phyloP scores from a whole-genome alignment of 1,140 invertebrate species.

The Heliconius nattereri region DNA sequence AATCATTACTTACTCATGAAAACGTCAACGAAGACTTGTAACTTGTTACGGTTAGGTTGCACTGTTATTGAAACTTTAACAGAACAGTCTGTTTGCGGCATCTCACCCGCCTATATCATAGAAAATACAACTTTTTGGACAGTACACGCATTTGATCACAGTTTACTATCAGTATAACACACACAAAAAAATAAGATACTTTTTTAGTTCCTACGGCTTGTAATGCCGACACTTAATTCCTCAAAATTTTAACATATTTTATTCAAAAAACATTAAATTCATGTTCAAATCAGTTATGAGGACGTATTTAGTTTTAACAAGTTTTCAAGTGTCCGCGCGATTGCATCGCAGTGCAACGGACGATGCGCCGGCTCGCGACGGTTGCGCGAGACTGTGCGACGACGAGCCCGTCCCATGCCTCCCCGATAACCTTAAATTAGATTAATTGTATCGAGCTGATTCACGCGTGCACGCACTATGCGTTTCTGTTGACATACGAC shows the following conservation, averaged over 20 bases:
- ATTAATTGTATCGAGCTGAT: conserved; percentile 80
- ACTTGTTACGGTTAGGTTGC: conserved; percentile 67
- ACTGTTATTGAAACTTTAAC: conserved; percentile 74
- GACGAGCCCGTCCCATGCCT: conserved; percentile 66
- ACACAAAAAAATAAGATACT: neutral
- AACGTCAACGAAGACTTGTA: conserved; percentile 76
- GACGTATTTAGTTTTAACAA: neutral
- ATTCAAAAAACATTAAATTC: neutral
- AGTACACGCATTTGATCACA: conserved; percentile 38
- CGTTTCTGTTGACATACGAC: conserved; percentile 70
- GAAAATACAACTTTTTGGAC: conserved; percentile 38
- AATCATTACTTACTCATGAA: conserved; percentile 72
- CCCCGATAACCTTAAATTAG: conserved; percentile 78
- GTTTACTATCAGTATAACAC: neutral
- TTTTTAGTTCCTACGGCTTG: neutral
- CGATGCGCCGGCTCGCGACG: conserved; percentile 57
- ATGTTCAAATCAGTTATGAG: neutral
- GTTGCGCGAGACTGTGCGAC: conserved; percentile 76
- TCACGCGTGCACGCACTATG: conserved; percentile 67
- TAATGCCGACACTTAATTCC: neutral
- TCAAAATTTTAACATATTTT: neutral
- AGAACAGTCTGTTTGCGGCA: conserved; percentile 75
- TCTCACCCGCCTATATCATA: conserved; percentile 63
- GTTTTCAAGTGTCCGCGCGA: conserved; percentile 15
- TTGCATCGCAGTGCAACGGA: conserved; percentile 54